Percentiles rank a stretch among this genome's conserved stretches.
Conservation (phyloP, 2,888 invertebrate species). For the Acanthoscelides obtectus region DNA sequence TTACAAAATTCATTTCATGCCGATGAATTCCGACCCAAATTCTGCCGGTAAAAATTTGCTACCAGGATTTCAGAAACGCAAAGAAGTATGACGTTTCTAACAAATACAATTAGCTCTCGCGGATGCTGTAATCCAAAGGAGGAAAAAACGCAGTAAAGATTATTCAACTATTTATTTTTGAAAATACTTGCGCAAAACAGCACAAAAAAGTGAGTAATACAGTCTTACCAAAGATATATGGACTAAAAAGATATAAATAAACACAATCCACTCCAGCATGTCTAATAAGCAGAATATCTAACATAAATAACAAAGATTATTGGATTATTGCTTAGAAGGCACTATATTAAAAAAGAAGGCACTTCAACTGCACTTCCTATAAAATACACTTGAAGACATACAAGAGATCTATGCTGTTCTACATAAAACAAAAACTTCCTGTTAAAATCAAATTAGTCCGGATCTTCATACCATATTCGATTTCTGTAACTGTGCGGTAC, state of each 20-base stretch:
- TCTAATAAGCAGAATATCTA: neutral
- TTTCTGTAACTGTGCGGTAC: too few relatives aligned
- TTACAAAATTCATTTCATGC: too few relatives aligned
- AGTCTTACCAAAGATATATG: neutral
- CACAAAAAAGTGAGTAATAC: neutral
- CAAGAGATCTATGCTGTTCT: too few relatives aligned
- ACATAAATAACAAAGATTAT: neutral
- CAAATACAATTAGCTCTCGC: too few relatives aligned
- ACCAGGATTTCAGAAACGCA: too few relatives aligned
- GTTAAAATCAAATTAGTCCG: too few relatives aligned
- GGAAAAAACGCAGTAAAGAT: too few relatives aligned
- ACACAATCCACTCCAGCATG: neutral
- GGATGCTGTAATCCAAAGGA: too few relatives aligned
- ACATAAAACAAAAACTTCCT: neutral
- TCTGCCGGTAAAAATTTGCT: too few relatives aligned
- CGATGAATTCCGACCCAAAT: too few relatives aligned
- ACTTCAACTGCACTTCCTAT: neutral
- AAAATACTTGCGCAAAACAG: neutral
- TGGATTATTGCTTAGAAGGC: neutral
- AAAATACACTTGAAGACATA: neutral
- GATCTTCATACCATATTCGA: too few relatives aligned
- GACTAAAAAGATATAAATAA: neutral
- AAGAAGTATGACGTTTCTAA: too few relatives aligned
- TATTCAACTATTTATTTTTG: neutral
- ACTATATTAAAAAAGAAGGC: neutral